These are phyloP conservation scores for Reticulitermes lucifugus DNA, from an alignment of 2,888 invertebrate genomes.

Conservation along the genomic window DNA sequence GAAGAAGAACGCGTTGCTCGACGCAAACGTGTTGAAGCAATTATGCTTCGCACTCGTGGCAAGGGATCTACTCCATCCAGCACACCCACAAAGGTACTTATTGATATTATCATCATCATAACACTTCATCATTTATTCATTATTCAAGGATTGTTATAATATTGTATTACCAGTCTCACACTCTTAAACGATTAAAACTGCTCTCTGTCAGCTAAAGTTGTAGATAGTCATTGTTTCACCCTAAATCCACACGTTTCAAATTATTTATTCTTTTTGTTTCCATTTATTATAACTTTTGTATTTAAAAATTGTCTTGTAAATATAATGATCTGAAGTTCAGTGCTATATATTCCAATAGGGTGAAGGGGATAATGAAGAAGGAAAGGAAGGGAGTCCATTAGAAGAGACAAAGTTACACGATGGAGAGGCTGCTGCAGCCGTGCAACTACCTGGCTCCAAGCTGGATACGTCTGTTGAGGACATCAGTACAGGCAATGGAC, in stretches of 20 bases:
- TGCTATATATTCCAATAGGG: conserved; percentile 1
- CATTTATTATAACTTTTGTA: too few species aligned
- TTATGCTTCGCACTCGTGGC: conserved; percentile 89
- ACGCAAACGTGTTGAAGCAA: conserved; percentile 91
- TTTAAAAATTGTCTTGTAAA: too few species aligned
- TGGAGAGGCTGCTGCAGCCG: conserved; percentile 4
- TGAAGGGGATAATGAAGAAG: conserved; percentile 48
- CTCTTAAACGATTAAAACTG: too few species aligned
- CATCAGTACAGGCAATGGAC: conserved; percentile 35
- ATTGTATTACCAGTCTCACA: too few species aligned
- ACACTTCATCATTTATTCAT: too few species aligned
- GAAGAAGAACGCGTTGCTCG: conserved; percentile 90
- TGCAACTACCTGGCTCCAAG: not conserved
- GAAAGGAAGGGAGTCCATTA: conserved; percentile 50
- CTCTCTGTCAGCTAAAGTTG: too few species aligned
- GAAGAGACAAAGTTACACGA: conserved; percentile 46
- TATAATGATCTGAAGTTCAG: too few species aligned
- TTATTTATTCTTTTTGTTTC: too few species aligned
- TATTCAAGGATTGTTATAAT: too few species aligned
- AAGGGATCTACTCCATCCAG: conserved; percentile 63
- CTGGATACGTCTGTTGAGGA: not conserved
- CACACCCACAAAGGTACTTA: conserved; percentile 64
- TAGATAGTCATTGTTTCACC: too few species aligned
- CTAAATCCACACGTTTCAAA: too few species aligned
- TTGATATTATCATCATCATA: too few species aligned